Evolutionary conservation across 2,113 vertebrate species (phyloP).

Genomic region (Maccullochella peelii): DNA sequence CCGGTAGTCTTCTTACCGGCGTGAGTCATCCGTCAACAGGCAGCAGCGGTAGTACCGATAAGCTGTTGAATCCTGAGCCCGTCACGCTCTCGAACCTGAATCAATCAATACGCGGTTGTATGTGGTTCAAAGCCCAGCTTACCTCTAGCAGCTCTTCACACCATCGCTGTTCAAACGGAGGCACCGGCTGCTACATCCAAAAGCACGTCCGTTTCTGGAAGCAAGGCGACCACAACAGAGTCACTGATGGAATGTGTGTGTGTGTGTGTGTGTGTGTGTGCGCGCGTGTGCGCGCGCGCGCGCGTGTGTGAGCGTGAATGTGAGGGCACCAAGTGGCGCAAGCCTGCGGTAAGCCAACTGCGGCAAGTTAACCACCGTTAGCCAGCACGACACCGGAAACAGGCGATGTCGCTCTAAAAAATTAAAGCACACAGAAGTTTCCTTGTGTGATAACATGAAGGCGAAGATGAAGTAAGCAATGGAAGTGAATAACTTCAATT

Average conservation of each 20-base stretch:
- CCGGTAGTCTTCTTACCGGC: not conserved
- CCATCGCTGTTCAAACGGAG: conserved; percentile 27
- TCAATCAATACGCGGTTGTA: not conserved
- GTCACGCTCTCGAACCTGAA: conserved; percentile 19
- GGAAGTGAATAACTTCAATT: not conserved
- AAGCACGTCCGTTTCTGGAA: conserved; percentile 40
- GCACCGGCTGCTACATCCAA: conserved; percentile 64
- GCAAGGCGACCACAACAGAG: conserved; percentile 24
- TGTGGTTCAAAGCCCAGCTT: conserved; percentile 3
- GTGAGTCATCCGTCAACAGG: conserved; percentile 39
- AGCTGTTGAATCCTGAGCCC: conserved; percentile 23
- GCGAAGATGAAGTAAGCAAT: not conserved
- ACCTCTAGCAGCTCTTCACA: conserved; percentile 60
- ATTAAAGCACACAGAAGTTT: conserved; percentile 14
- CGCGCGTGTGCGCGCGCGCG: not conserved
- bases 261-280: conserved; percentile 11
- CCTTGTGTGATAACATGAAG: no score
- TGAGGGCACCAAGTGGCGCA: conserved; percentile 64
- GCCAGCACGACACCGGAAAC: conserved; percentile 12
- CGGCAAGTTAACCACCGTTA: conserved; percentile 10
- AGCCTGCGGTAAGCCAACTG: conserved; percentile 44
- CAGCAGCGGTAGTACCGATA: not conserved
- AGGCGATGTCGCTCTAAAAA: not conserved
- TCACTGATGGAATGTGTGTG: conserved; percentile 58
- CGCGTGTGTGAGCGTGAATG: conserved; percentile 20